These are phyloP conservation scores for Augochlora pura DNA, from an alignment of 1,140 invertebrate species.

Conservation along the genomic window DNA sequence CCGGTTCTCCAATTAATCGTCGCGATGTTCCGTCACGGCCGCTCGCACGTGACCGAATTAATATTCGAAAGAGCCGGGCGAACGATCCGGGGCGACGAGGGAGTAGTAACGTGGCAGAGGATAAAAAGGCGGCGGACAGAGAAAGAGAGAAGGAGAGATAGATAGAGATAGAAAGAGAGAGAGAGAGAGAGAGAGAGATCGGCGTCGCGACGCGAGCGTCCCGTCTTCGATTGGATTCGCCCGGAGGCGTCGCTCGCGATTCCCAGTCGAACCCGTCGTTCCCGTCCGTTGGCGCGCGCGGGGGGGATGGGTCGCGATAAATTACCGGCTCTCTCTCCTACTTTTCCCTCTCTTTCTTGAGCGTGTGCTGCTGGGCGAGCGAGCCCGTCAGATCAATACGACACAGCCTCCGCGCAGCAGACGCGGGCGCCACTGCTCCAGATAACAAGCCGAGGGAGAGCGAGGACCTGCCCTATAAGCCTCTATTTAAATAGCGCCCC, in stretches of 20 bases:
- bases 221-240: constrained; percentile 27
- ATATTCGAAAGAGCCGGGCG: not conserved
- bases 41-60: constrained; percentile 36
- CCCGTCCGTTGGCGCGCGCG: too few species aligned
- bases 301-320: constrained; percentile 55
- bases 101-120: too few species aligned
- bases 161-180: too few species aligned
- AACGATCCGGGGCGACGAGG: too few species aligned
- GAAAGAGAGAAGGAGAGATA: too few species aligned
- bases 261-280: constrained; percentile 20
- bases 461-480: constrained; percentile 71
- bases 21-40: not conserved
- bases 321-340: constrained; percentile 40
- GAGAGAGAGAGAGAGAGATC: too few species aligned
- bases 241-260: constrained; percentile 30
- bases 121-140: not conserved
- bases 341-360: constrained; percentile 57
- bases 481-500: constrained; percentile 73
- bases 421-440: constrained; percentile 73
- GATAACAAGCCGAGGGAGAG: constrained; percentile 70
- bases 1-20: too few species aligned
- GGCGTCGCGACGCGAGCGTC: not conserved
- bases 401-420: constrained; percentile 70
- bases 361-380: constrained; percentile 63
- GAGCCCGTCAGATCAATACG: constrained; percentile 76